Evolutionary conservation across 2,113 vertebrate genomes (phyloP).

Genomic region (Cervus canadensis): DNA sequence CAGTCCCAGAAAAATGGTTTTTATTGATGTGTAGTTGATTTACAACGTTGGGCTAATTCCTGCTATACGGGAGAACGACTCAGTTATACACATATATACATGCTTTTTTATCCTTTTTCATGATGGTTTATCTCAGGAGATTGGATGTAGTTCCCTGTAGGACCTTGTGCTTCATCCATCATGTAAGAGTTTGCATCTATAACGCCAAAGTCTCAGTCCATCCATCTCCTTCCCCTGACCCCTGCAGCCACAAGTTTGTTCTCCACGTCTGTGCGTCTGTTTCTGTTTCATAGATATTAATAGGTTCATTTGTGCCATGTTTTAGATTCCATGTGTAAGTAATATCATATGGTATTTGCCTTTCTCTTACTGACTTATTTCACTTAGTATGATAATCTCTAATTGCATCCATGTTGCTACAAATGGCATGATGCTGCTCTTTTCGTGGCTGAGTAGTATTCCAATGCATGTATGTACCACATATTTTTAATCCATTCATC

Average conservation of each 20-base stretch:
- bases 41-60: neutral
- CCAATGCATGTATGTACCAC: neutral
- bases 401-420: neutral
- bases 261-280: neutral
- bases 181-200: neutral
- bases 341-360: neutral
- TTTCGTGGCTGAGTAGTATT: rapidly evolving
- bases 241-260: neutral
- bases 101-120: neutral
- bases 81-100: neutral
- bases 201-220: neutral
- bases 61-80: neutral
- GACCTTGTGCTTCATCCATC: neutral
- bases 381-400: neutral
- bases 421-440: neutral
- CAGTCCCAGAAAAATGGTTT: neutral
- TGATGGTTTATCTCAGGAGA: neutral
- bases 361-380: neutral
- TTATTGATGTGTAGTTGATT: neutral
- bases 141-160: neutral
- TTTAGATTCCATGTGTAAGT: neutral
- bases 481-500: neutral
- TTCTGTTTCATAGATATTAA: neutral
- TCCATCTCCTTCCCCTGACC: neutral
- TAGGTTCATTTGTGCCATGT: neutral